phyloP scores from a whole-genome alignment of 2,113 vertebrate species.

The Leucopternis melanops region DNA sequence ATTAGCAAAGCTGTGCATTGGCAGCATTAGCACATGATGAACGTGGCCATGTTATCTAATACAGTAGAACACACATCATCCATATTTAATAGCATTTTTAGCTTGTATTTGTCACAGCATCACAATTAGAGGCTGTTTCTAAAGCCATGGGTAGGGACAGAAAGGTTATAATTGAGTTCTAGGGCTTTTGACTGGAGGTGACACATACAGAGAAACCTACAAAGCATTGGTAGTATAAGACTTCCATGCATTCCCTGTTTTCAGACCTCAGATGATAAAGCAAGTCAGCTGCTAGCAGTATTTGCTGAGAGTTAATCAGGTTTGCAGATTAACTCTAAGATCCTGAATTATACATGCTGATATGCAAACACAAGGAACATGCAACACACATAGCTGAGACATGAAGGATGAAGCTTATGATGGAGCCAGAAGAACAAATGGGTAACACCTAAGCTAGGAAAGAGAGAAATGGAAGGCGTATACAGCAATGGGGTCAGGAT shows the following conservation, averaged over 20 bases:
- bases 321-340: conserved; percentile 26
- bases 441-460: background rate
- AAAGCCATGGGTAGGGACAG: background rate
- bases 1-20: background rate
- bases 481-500: background rate
- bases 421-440: background rate
- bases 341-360: background rate
- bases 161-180: background rate
- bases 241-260: background rate
- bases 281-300: background rate
- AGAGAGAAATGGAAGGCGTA: background rate
- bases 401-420: background rate
- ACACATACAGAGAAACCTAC: background rate
- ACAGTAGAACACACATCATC: background rate
- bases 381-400: background rate
- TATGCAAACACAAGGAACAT: background rate
- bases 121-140: background rate
- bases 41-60: background rate
- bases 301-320: background rate
- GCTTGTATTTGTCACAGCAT: background rate
- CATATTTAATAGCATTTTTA: conserved; percentile 24
- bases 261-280: background rate
- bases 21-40: background rate
- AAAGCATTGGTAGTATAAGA: background rate
- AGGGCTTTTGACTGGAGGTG: background rate